Evolutionary conservation across 2,113 vertebrate species (phyloP).

Genomic region (Callospermophilus lateralis): DNA sequence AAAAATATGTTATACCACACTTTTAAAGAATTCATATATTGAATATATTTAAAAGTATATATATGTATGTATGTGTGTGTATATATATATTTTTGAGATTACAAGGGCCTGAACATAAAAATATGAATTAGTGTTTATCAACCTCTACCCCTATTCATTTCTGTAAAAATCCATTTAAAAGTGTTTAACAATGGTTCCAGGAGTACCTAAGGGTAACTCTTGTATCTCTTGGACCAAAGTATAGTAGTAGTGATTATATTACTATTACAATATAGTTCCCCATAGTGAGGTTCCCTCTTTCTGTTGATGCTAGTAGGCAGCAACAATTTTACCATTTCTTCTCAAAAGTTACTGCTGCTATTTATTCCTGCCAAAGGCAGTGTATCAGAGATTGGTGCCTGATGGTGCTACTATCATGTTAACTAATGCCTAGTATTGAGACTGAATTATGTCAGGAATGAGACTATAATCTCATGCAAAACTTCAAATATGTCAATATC

Average conservation of each 20-base stretch:
- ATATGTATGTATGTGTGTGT: no score
- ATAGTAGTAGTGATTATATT: constrained; percentile 50
- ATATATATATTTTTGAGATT: not conserved
- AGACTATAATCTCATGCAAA: constrained; percentile 41
- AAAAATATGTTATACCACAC: not conserved
- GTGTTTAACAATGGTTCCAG: not conserved
- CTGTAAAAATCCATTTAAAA: not conserved
- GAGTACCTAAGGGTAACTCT: not conserved
- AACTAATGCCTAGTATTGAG: constrained; percentile 45
- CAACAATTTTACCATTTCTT: constrained; percentile 41
- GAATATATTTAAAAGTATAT: not conserved
- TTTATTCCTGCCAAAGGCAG: constrained; percentile 22
- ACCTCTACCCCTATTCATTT: not conserved
- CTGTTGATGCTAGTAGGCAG: constrained; percentile 17
- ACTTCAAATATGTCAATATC: not conserved
- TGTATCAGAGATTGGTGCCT: not conserved
- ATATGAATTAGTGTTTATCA: not conserved
- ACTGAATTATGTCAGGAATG: constrained; percentile 41
- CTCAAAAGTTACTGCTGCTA: constrained; percentile 1
- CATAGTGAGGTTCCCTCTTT: not conserved
- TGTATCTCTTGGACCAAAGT: constrained; percentile 37
- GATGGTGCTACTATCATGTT: constrained; percentile 29
- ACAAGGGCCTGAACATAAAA: not conserved
- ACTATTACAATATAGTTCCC: not conserved
- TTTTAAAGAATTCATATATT: not conserved